phyloP scores from a whole-genome alignment of 2,888 invertebrate species.

The Protodeltote pygarga region DNA sequence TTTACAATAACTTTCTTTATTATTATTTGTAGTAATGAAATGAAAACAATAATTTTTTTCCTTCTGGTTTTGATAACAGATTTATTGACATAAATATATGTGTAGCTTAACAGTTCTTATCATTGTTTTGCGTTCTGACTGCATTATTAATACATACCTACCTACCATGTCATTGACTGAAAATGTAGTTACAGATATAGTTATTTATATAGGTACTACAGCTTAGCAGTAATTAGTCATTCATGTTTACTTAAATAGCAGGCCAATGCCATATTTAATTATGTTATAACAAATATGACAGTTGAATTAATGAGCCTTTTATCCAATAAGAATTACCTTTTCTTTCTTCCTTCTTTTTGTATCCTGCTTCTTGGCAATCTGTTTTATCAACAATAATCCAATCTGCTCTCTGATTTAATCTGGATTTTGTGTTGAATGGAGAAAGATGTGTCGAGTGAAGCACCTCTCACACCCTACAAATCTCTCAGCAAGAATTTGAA shows the following conservation, averaged over 20 bases:
- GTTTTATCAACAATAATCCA: too few relatives aligned
- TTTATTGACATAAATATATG: conserved; percentile 53
- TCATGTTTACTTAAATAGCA: conserved; percentile 17
- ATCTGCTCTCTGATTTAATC: too few relatives aligned
- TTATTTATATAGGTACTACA: conserved; percentile 13
- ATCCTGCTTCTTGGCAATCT: too few relatives aligned
- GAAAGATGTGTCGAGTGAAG: too few relatives aligned
- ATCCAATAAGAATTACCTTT: too few relatives aligned
- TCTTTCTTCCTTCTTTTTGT: too few relatives aligned
- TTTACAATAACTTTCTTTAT: too few relatives aligned
- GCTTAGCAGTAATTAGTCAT: conserved; percentile 9
- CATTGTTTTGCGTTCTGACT: conserved; percentile 44
- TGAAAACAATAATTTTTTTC: conserved; percentile 37
- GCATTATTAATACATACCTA: conserved; percentile 41
- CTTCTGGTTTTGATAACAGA: conserved; percentile 56
- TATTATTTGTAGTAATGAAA: conserved; percentile 1
- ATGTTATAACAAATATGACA: too few relatives aligned
- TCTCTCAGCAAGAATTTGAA: too few relatives aligned
- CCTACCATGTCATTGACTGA: conserved; percentile 51
- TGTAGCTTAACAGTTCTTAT: conserved; percentile 62
- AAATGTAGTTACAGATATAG: conserved; percentile 22
- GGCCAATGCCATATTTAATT: conserved; percentile 2
- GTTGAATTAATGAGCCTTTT: too few relatives aligned
- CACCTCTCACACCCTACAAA: too few relatives aligned
- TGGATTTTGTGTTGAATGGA: too few relatives aligned